A percentile compares a stretch with the other conserved stretches of the same genome.
phyloP scores from a whole-genome alignment of 1,140 invertebrate genomes.

The Listronotus oregonensis region DNA sequence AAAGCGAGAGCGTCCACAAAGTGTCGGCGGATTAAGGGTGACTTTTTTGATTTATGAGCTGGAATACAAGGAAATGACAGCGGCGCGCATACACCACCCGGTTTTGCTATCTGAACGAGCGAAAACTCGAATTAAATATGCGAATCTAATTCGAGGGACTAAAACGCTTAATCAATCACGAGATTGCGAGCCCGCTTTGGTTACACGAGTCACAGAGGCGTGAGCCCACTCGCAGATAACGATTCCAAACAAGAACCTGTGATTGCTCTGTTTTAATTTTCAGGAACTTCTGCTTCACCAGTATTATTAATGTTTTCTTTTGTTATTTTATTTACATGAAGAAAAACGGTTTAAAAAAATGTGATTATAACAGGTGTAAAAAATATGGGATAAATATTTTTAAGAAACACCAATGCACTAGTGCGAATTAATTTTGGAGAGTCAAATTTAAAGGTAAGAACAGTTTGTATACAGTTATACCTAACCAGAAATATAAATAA shows the following conservation, averaged over 20 bases:
- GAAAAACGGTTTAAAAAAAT: too few species aligned
- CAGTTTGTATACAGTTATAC: too few species aligned
- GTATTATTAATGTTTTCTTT: conserved; percentile 5
- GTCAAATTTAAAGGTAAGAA: too few species aligned
- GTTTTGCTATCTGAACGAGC: conserved; percentile 29
- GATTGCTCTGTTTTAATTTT: conserved; percentile 19
- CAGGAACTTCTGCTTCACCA: neutral
- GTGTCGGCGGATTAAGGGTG: conserved; percentile 44
- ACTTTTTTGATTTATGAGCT: conserved; percentile 46
- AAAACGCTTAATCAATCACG: conserved; percentile 51
- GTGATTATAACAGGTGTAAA: too few species aligned
- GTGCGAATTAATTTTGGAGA: too few species aligned
- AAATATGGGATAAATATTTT: too few species aligned
- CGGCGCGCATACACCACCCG: conserved; percentile 10
- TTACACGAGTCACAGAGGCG: conserved; percentile 9
- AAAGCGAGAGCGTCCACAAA: conserved; percentile 38
- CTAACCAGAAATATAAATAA: too few species aligned
- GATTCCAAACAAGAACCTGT: neutral
- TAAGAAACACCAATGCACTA: too few species aligned
- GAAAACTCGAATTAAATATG: conserved; percentile 49
- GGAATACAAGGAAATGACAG: conserved; percentile 40
- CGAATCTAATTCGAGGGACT: conserved; percentile 50
- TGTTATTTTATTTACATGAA: too few species aligned
- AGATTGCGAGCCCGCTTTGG: conserved; percentile 17
- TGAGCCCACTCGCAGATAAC: conserved; percentile 19